phyloP scores from a whole-genome alignment of 1,140 invertebrate species.

The Mamestra configurata region DNA sequence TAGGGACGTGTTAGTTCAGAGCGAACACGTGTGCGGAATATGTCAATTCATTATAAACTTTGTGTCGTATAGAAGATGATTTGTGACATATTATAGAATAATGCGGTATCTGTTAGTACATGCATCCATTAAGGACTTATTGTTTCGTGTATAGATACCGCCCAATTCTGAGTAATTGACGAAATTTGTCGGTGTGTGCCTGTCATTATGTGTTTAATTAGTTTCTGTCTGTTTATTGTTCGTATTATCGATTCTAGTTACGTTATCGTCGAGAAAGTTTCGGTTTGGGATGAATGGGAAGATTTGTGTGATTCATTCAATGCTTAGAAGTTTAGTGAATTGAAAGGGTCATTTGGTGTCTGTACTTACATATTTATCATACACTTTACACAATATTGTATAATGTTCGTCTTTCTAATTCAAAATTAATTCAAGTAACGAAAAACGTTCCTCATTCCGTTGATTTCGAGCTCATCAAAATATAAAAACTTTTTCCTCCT shows the following conservation, averaged over 20 bases:
- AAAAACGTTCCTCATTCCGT: conserved; percentile 19
- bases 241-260: conserved; percentile 52
- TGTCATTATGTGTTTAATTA: conserved; percentile 62
- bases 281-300: conserved; percentile 28
- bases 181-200: conserved; percentile 64
- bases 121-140: conserved; percentile 69
- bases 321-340: conserved; percentile 14
- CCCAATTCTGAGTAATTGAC: conserved; percentile 79
- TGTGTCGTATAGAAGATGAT: conserved; percentile 83
- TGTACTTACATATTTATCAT: too few species aligned
- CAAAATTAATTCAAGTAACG: conserved; percentile 1
- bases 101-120: conserved; percentile 78
- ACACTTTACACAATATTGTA: too few species aligned
- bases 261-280: conserved; percentile 39
- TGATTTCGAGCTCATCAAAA: conserved; percentile 18
- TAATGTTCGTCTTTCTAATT: not conserved
- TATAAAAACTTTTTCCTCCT: conserved; percentile 39
- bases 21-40: conserved; percentile 85
- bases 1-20: conserved; percentile 70
- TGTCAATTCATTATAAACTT: conserved; percentile 87
- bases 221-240: conserved; percentile 64
- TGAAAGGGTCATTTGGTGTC: conserved; percentile 1
- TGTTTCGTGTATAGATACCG: conserved; percentile 67
- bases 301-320: conserved; percentile 30
- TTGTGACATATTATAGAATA: conserved; percentile 86